A percentile compares a stretch with the other conserved stretches of the same genome.
Conservation (phyloP, 2,797 vertebrate genomes). For the Anabas testudineus region DNA sequence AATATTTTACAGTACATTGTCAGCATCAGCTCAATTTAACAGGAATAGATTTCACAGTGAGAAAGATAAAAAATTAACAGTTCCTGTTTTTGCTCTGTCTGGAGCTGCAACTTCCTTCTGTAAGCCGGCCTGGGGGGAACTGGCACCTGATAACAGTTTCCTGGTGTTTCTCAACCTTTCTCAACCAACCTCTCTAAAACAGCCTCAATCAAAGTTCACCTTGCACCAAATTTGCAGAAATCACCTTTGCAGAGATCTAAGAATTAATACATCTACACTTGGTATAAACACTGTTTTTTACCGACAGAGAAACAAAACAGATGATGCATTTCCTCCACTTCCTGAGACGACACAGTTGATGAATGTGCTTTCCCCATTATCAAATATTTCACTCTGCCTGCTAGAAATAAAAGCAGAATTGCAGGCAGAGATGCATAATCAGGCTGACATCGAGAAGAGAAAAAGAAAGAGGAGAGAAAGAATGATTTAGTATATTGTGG, state of each 20-base stretch:
- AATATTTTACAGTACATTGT: not conserved
- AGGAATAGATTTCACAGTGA: not conserved
- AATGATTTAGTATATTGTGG: constrained; percentile 53
- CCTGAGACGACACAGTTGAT: constrained; percentile 51
- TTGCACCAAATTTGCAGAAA: not conserved
- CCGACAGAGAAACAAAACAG: constrained; percentile 30
- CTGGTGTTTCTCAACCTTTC: constrained; percentile 17
- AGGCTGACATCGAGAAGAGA: constrained; percentile 30
- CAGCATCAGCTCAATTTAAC: constrained; percentile 2
- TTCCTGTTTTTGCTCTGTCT: constrained; percentile 39
- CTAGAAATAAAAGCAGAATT: constrained; percentile 44
- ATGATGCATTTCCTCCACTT: constrained; percentile 34
- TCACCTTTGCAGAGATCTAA: constrained; percentile 5
- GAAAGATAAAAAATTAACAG: not conserved
- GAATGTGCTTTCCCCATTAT: constrained; percentile 41
- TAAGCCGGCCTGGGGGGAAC: not conserved
- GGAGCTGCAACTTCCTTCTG: constrained; percentile 4
- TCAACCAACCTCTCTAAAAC: not conserved
- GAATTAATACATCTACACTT: constrained; percentile 26
- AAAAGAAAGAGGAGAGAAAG: constrained; percentile 38
- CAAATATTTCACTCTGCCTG: constrained; percentile 49
- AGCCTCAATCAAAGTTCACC: not conserved
- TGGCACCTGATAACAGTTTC: constrained; percentile 27
- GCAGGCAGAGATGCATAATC: constrained; percentile 46
- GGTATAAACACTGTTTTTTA: constrained; percentile 41